These are phyloP conservation scores for Sphenodon punctatus DNA, from an alignment of 2,797 vertebrate genomes.

Conservation along the genomic window DNA sequence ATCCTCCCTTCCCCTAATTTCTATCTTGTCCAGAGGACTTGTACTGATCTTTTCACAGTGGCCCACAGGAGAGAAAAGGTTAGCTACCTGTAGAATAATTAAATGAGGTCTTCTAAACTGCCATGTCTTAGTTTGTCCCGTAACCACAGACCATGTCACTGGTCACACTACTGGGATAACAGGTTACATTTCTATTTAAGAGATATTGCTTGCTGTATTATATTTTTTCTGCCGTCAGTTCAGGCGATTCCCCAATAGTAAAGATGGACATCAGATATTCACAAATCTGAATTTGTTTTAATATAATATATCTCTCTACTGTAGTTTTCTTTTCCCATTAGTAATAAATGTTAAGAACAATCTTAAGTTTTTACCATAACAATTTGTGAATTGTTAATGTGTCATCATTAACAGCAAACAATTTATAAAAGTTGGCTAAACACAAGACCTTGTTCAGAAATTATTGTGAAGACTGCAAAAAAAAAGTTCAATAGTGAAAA, in stretches of 20 bases:
- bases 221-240: too few species aligned
- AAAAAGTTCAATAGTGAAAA: conserved; percentile 28
- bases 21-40: too few species aligned
- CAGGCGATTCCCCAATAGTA: background rate
- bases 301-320: conserved; percentile 5
- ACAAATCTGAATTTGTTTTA: conserved; percentile 17
- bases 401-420: conserved; percentile 3
- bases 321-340: background rate
- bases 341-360: conserved; percentile 2
- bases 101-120: too few species aligned
- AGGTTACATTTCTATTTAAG: too few species aligned
- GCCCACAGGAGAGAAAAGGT: too few species aligned
- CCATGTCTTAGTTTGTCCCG: too few species aligned
- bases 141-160: too few species aligned
- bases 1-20: too few species aligned
- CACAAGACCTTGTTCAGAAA: conserved; percentile 38
- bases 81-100: too few species aligned
- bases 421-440: conserved; percentile 54
- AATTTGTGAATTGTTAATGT: conserved; percentile 12
- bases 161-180: too few species aligned
- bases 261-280: background rate
- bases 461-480: conserved; percentile 48
- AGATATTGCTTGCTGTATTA: too few species aligned
- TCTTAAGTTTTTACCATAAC: conserved; percentile 17
- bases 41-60: too few species aligned